These are phyloP conservation scores for Nannospalax galili DNA, from an alignment of 2,113 vertebrate species.

Conservation along the genomic window DNA sequence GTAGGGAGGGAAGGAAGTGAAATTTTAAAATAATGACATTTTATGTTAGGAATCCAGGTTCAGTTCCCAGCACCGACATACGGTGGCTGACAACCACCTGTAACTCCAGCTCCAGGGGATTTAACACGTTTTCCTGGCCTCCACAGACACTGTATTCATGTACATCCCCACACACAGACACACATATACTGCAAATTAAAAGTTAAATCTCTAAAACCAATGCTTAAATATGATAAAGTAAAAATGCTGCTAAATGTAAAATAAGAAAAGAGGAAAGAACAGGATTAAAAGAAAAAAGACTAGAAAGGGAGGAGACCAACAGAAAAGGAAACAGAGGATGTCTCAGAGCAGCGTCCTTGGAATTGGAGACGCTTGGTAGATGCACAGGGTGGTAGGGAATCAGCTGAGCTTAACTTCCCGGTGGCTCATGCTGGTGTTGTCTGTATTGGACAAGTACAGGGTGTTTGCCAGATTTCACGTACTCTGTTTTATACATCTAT, in stretches of 20 bases:
- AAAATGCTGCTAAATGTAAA: not conserved
- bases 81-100: not conserved
- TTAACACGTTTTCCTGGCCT: not conserved
- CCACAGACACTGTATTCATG: not conserved
- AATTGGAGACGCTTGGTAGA: not conserved
- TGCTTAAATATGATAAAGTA: not conserved
- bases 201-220: not conserved
- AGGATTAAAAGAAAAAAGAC: not conserved
- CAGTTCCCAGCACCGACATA: not conserved
- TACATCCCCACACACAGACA: not conserved
- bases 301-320: not conserved
- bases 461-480: not conserved
- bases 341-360: too few relatives aligned
- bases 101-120: not conserved
- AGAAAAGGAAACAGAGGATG: too few relatives aligned
- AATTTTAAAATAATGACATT: not conserved
- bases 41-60: not conserved
- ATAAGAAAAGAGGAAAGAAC: not conserved
- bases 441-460: not conserved
- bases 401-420: not conserved
- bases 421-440: not conserved
- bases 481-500: too few relatives aligned
- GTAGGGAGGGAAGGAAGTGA: too few relatives aligned
- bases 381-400: not conserved
- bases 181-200: not conserved